These are phyloP conservation scores for Luperina nickerlii DNA, from an alignment of 2,888 invertebrate species.

Conservation along the genomic window DNA sequence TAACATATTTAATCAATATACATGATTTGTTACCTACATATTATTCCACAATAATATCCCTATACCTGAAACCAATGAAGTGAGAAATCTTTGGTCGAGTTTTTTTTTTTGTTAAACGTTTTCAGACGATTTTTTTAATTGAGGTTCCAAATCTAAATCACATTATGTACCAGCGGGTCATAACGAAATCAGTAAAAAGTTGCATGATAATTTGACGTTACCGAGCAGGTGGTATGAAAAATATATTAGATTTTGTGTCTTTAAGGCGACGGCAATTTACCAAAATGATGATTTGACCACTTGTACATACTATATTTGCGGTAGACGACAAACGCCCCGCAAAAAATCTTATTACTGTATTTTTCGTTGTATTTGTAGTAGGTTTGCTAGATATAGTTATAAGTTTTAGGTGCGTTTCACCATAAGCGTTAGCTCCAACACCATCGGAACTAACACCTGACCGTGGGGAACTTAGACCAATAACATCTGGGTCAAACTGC, in stretches of 20 bases:
- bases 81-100: background rate
- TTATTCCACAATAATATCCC: too few species aligned
- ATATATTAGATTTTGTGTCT: background rate
- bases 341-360: slow-evolving; percentile 77
- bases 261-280: slow-evolving; percentile 71
- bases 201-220: background rate
- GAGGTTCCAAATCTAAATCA: background rate
- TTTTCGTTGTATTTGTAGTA: slow-evolving; percentile 66
- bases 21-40: too few species aligned
- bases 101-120: background rate
- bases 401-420: slow-evolving; percentile 40
- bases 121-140: background rate
- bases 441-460: slow-evolving; percentile 1
- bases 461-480: background rate
- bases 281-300: slow-evolving; percentile 43
- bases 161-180: background rate
- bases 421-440: slow-evolving; percentile 22
- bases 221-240: background rate
- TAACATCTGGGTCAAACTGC: background rate
- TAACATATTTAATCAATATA: background rate
- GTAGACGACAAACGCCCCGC: slow-evolving; percentile 62
- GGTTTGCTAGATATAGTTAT: slow-evolving; percentile 27
- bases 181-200: background rate
- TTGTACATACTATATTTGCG: slow-evolving; percentile 61
- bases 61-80: background rate